Conservation (phyloP, 2,888 invertebrate species). For the Tipula vernalis region DNA sequence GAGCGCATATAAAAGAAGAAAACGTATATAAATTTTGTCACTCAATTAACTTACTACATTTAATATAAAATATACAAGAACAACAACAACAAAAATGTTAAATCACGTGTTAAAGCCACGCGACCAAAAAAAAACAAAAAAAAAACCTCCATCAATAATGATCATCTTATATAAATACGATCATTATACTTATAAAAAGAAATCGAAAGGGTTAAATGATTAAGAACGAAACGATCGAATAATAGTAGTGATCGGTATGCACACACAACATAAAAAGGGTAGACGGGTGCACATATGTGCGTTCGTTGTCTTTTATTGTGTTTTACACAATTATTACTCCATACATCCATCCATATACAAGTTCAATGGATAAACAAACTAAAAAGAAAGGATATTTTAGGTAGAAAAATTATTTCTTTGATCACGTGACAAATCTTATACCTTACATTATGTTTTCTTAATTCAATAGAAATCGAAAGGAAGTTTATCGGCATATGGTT, state of each 20-base stretch:
- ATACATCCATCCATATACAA: neutral
- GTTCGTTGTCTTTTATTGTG: neutral
- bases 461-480: constrained; percentile 8
- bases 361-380: neutral
- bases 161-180: neutral
- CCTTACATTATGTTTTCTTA: neutral
- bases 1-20: neutral
- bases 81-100: neutral
- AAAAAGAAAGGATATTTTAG: neutral
- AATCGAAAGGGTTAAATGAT: constrained; percentile 9
- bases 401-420: neutral
- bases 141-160: constrained; percentile 6
- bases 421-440: constrained; percentile 10
- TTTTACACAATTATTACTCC: neutral
- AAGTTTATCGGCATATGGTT: constrained; percentile 7
- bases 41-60: neutral
- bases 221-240: neutral
- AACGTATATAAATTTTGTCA: neutral
- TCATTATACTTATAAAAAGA: neutral
- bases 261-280: neutral
- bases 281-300: neutral
- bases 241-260: neutral
- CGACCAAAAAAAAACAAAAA: neutral
- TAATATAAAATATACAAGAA: neutral
- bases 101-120: constrained; percentile 9